Evolutionary conservation across 1,140 invertebrate species (phyloP), one percentile per base, ranked within the genome.

Genomic region (Drosophila persimilis): DNA sequence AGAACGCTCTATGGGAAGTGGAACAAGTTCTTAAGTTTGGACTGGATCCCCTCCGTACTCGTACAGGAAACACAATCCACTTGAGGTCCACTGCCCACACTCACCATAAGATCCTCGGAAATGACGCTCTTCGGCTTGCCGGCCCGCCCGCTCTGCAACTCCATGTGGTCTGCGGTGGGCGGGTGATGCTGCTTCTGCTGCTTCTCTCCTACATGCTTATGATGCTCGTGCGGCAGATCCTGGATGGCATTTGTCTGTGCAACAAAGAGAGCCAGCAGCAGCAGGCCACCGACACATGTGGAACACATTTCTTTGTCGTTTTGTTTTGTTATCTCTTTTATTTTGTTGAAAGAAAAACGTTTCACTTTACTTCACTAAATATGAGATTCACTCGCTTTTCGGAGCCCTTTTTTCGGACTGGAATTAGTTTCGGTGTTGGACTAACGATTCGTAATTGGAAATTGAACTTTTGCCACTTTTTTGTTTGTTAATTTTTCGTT

Each of bases 51-150:
- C 5, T 31, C 8, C 31, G 22, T 20, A 22, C 22, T 2, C 22
- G 22, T 20, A n/a, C 22, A 3, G 13, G 3, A 39, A 6, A 22
- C 6, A 20, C 9, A 4, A 47, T 39, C 17, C 24, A 26, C 24
- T 26, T 26, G 24, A 26, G 24, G 5, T 26, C 24, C 7, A 13
- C n/a, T n/a, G 44, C 44, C n/a, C 8, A 2, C 44, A 74, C 80
- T 84, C 55, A 86, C 83, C 69, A 77, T 48, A 29, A 44, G 11
- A 61, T 85, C 81, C 43, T 85, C 81, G 8, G 81, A 81, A 54
- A 81, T 24, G 2, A 45, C 48, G 11, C 6, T 50, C 17, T 73
- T 62, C 8, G 22, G 11, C 41, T 60, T 80, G 48, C 26, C 44
- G 5, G 58, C 9, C 35, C 13, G 59, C 17, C 35, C 45, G n/a